Evolutionary conservation across 2,888 invertebrate genomes (phyloP).

Genomic region (Sarcophaga rosellei): DNA sequence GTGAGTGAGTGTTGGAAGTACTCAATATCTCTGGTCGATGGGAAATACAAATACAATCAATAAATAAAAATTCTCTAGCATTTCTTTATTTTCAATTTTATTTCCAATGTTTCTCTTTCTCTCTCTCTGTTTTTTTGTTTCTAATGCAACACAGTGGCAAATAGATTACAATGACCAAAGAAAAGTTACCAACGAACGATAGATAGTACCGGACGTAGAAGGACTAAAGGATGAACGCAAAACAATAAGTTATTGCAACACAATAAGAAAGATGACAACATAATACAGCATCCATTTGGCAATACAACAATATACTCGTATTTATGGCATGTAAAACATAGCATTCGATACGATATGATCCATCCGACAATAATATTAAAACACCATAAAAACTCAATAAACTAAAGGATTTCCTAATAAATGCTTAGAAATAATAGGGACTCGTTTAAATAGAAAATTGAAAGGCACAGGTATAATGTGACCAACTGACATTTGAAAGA

Average conservation of each 20-base stretch:
- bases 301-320: conserved; percentile 49
- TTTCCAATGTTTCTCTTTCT: conserved; percentile 17
- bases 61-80: not conserved
- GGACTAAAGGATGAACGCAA: not conserved
- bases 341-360: not conserved
- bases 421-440: conserved; percentile 29
- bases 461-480: not conserved
- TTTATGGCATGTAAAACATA: conserved; percentile 32
- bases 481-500: conserved; percentile 5
- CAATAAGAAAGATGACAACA: conserved; percentile 27
- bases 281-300: conserved; percentile 41
- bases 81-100: not conserved
- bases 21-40: not conserved
- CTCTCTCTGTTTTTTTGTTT: not conserved
- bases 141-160: not conserved
- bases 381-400: conserved; percentile 41
- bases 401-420: conserved; percentile 44
- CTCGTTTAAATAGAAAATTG: not conserved
- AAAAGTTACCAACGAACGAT: not conserved
- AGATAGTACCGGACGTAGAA: not conserved
- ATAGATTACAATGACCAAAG: conserved; percentile 14
- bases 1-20: too few relatives aligned
- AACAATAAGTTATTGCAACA: conserved; percentile 1
- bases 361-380: not conserved
- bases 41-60: not conserved